Percentiles rank a stretch among this genome's conserved stretches.
phyloP scores from a whole-genome alignment of 1,140 invertebrate genomes.

The Patella vulgata region DNA sequence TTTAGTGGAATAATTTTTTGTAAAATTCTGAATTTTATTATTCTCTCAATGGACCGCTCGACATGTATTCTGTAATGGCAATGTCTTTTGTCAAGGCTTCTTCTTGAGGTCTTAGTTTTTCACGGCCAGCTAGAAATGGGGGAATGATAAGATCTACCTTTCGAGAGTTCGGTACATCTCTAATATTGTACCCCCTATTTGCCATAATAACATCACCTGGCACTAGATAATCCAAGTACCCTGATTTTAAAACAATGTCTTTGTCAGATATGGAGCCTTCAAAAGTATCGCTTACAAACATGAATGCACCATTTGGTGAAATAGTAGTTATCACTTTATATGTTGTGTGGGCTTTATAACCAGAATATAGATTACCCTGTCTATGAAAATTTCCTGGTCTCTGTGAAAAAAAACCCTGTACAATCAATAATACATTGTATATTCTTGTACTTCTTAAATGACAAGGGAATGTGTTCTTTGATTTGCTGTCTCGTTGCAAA shows the following conservation, averaged over 20 bases:
- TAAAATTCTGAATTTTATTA: slow-evolving; percentile 27
- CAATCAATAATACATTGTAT: slow-evolving; percentile 19
- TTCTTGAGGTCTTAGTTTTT: slow-evolving; percentile 1
- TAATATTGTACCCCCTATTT: slow-evolving; percentile 14
- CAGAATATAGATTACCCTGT: slow-evolving; percentile 2
- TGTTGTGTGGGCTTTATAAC: slow-evolving; percentile 19
- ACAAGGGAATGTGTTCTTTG: neutral
- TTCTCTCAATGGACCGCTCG: slow-evolving; percentile 26
- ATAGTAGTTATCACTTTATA: slow-evolving; percentile 17
- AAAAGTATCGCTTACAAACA: slow-evolving; percentile 19
- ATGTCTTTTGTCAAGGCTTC: slow-evolving; percentile 13
- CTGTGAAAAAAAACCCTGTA: slow-evolving; percentile 12
- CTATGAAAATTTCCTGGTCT: slow-evolving; percentile 2
- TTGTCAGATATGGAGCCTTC: slow-evolving; percentile 13
- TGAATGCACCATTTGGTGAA: slow-evolving; percentile 7
- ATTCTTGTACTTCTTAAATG: neutral
- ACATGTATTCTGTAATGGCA: slow-evolving; percentile 38
- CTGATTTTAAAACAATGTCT: slow-evolving; percentile 13
- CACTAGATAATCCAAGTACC: slow-evolving; percentile 11
- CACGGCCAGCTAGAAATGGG: slow-evolving; percentile 4
- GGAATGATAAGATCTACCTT: slow-evolving; percentile 21
- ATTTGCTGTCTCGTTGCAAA: neutral
- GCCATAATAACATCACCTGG: slow-evolving; percentile 20
- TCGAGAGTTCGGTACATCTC: slow-evolving; percentile 3
- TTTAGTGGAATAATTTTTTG: slow-evolving; percentile 20